Conservation (phyloP, 2,113 vertebrate genomes). For the human (Homo sapiens) region DNA sequence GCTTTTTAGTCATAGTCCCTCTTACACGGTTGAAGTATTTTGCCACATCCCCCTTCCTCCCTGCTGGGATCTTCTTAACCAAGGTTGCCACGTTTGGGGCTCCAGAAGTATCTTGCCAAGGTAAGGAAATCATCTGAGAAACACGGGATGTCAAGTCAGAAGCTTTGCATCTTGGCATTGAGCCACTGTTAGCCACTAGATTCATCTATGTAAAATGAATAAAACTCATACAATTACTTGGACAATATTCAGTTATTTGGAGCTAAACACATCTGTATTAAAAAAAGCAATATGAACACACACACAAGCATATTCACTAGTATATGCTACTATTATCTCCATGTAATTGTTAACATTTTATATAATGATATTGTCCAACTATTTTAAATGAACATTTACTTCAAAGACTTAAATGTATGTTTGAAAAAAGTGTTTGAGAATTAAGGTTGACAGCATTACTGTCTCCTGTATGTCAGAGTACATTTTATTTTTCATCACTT, state of each 20-base stretch:
- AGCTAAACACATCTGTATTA: too few relatives aligned
- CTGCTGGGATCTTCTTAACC: not conserved
- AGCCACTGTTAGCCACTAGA: not conserved
- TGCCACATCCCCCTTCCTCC: not conserved
- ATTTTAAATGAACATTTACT: constrained; percentile 43
- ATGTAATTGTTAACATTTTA: constrained; percentile 35
- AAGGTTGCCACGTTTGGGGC: not conserved
- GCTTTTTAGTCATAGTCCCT: not conserved
- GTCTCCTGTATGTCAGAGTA: not conserved
- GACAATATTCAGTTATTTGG: too few relatives aligned
- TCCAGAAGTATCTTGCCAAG: not conserved
- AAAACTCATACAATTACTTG: not conserved
- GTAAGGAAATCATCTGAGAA: not conserved
- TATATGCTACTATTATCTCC: not conserved
- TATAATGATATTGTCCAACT: not conserved
- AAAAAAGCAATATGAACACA: too few relatives aligned
- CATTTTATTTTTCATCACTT: constrained; percentile 39
- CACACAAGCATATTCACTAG: not conserved
- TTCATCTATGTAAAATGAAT: not conserved
- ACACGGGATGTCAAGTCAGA: not conserved
- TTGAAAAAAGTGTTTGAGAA: constrained; percentile 33
- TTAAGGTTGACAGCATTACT: constrained; percentile 3
- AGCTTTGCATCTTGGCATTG: not conserved
- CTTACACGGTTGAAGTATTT: not conserved
- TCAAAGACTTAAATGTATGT: constrained; percentile 1